These are phyloP conservation scores for Endotricha flammealis DNA, from an alignment of 2,888 invertebrate genomes.

Conservation along the genomic window DNA sequence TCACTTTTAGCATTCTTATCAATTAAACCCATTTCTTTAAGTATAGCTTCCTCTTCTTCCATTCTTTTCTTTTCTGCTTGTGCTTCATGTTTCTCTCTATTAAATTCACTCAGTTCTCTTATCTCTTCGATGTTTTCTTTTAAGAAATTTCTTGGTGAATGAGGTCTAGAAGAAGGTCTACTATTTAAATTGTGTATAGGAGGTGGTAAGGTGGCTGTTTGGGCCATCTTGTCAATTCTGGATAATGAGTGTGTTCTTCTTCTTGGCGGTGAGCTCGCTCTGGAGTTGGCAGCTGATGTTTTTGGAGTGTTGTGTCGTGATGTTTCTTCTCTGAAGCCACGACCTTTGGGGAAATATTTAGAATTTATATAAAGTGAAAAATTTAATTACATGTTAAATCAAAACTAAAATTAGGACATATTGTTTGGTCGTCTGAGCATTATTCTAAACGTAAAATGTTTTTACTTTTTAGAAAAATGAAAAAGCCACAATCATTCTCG, in stretches of 20 bases:
- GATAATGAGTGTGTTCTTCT: constrained; percentile 63
- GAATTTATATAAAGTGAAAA: too few relatives aligned
- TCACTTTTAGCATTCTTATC: constrained; percentile 48
- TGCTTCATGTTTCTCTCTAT: constrained; percentile 69
- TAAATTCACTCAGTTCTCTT: constrained; percentile 66
- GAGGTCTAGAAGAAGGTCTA: constrained; percentile 35
- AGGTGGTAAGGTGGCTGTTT: constrained; percentile 48
- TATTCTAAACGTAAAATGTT: too few relatives aligned
- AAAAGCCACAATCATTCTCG: too few relatives aligned
- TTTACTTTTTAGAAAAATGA: too few relatives aligned
- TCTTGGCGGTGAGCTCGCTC: constrained; percentile 60
- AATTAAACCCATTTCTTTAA: constrained; percentile 67
- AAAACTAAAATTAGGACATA: too few relatives aligned
- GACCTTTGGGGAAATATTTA: constrained; percentile 40
- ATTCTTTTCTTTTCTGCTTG: constrained; percentile 58
- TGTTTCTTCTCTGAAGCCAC: constrained; percentile 72
- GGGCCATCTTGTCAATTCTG: constrained; percentile 64
- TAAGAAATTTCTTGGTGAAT: constrained; percentile 65
- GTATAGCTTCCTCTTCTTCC: constrained; percentile 67
- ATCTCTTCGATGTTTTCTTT: constrained; percentile 71
- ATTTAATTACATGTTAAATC: too few relatives aligned
- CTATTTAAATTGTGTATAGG: constrained; percentile 37
- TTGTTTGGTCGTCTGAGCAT: too few relatives aligned
- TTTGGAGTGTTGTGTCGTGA: constrained; percentile 77
- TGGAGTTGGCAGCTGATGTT: constrained; percentile 61